These are phyloP conservation scores for Premnoplex brunnescens DNA, from an alignment of 2,797 vertebrate species.

Conservation along the genomic window DNA sequence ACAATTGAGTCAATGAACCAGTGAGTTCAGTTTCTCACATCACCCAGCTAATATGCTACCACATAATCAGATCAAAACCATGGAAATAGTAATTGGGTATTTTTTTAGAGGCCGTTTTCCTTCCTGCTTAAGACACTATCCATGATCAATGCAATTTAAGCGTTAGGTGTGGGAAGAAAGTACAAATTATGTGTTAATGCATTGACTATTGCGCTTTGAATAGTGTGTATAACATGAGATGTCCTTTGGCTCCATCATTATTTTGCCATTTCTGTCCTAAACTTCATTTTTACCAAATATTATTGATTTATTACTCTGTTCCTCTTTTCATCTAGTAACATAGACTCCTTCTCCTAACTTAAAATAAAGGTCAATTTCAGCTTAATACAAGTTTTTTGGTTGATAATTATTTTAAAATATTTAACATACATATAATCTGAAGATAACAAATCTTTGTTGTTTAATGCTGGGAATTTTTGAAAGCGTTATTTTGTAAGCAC, in stretches of 20 bases:
- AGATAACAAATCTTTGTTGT: not conserved
- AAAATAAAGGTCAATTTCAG: no score
- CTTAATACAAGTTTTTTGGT: not conserved
- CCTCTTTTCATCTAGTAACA: not conserved
- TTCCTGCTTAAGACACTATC: not conserved
- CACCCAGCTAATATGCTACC: not conserved
- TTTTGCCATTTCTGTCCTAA: not conserved
- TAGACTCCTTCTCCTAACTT: not conserved
- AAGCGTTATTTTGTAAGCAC: no score
- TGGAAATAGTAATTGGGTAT: not conserved
- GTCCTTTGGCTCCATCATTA: not conserved
- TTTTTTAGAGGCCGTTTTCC: not conserved
- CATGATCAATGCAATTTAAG: not conserved
- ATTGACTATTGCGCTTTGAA: not conserved
- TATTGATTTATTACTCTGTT: not conserved
- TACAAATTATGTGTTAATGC: rapidly evolving
- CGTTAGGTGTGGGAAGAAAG: not conserved
- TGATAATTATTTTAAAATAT: not conserved
- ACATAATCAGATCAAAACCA: not conserved
- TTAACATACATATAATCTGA: not conserved
- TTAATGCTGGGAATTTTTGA: not conserved
- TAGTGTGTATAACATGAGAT: not conserved
- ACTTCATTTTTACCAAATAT: not conserved
- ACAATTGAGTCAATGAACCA: not conserved
- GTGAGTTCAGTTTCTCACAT: not conserved